Base-by-base conservation (phyloP, 2,113 vertebrate genomes). In the Mus musculus region DNA sequence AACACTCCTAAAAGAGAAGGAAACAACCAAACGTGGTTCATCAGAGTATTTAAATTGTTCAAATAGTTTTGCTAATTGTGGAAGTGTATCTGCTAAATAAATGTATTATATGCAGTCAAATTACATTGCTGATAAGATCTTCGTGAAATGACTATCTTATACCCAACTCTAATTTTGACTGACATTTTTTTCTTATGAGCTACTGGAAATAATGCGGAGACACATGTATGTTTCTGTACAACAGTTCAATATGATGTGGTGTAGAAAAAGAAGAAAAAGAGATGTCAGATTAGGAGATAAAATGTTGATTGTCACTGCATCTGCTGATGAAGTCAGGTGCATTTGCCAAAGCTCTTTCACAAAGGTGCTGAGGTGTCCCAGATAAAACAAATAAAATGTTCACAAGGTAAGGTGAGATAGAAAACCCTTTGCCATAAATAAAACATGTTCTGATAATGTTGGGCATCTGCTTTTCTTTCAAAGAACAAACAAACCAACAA, bases 261-360 rank as follows among this genome's bases (percentile, higher is more conserved):
- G 13, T 75, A 28, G 24, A 46, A 33, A 75, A 87, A 93, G 12
- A 54, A 95, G 72, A 88, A 73, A 90, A 7, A 49, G 46, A 89
- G 61, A 89, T 22, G 89, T 63, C 91, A 80, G 69, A 39, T 24
- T 75, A 42, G 61, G 73, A 95, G 75, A 52, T 22, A 89, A 91
- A 94, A 87, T 69, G 78, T 82, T 94, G 85, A 84, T 65, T 86
- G 71, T 65, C 24, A 2, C 75, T 85, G n/a, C 52, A 39, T 94
- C 24, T 93, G n/a, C 28, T 90, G 96, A 95, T 95, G 89, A 98
- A 96, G 96, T 94, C 54, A 94, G 95, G 87, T 96, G 54, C 91
- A 84, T 54, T 96, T 91, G 73, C 89, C 84, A 88, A 87, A 86
- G 33, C 76, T 94, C 77, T 78, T 87, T 96, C 46, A 80, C 42